These are phyloP conservation scores for Caranx ignobilis DNA, from an alignment of 2,113 vertebrate genomes.

Conservation along the genomic window DNA sequence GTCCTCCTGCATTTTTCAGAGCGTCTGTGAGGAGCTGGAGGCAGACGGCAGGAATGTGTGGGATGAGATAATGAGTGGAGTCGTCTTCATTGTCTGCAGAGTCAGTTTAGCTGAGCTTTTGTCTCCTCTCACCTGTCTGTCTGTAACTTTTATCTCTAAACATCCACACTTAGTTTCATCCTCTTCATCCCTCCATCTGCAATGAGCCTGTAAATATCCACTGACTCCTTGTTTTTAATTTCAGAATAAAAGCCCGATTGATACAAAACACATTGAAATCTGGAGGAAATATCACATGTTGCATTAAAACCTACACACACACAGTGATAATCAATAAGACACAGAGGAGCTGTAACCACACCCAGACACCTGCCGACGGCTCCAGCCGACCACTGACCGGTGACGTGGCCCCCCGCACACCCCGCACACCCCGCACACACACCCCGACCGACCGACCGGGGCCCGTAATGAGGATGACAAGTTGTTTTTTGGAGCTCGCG, in stretches of 20 bases:
- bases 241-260: not conserved
- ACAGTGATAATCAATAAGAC: no score
- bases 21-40: constrained; percentile 34
- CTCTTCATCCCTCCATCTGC: no score
- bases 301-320: no score
- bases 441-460: not conserved
- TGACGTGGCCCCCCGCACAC: not conserved
- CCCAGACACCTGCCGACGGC: not conserved
- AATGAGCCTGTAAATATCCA: not conserved
- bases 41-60: constrained; percentile 19
- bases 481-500: constrained; percentile 49
- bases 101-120: not conserved
- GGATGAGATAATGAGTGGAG: constrained; percentile 17
- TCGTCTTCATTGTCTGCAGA: not conserved
- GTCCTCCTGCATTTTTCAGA: constrained; percentile 69
- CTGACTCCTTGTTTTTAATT: not conserved
- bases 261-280: no score
- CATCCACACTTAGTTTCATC: not conserved
- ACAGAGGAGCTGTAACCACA: not conserved
- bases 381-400: not conserved
- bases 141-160: not conserved
- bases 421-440: not conserved
- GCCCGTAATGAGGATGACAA: constrained; percentile 37
- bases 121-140: not conserved
- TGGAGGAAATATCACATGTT: no score